Conservation (phyloP, 1,140 invertebrate species). For the Pollicipes pollicipes region DNA sequence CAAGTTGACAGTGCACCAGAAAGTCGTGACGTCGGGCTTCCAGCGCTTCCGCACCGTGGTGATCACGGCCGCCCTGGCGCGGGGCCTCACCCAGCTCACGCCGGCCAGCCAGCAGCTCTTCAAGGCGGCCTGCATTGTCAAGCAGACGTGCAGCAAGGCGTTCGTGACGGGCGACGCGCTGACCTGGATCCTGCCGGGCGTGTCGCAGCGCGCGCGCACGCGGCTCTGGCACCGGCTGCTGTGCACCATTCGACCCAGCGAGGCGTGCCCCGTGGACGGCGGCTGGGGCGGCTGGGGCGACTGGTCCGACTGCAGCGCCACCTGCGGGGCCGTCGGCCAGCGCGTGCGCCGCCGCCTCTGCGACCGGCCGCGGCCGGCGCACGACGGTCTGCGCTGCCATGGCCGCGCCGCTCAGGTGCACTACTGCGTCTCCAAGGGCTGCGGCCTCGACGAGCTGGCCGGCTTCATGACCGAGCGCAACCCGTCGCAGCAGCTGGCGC, state of each 20-base stretch:
- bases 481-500: neutral
- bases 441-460: neutral
- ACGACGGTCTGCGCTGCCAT: slow-evolving; percentile 41
- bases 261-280: slow-evolving; percentile 34
- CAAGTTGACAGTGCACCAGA: neutral
- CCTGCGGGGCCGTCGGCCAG: slow-evolving; percentile 39
- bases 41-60: neutral
- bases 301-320: slow-evolving; percentile 31
- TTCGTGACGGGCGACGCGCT: neutral
- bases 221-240: neutral
- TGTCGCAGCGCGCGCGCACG: neutral
- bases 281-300: slow-evolving; percentile 51
- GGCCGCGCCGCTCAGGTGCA: slow-evolving; percentile 29
- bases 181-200: neutral
- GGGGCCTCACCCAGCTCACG: neutral
- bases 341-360: slow-evolving; percentile 55
- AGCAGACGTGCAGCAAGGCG: neutral
- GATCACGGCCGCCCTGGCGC: neutral
- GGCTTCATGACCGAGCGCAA: neutral
- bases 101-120: slow-evolving; percentile 1
- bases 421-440: slow-evolving; percentile 24
- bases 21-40: neutral
- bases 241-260: neutral
- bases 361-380: slow-evolving; percentile 56
- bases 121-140: neutral